A percentile compares a stretch with the other conserved stretches of the same genome.
These are phyloP conservation scores for Sprattus sprattus DNA, from an alignment of 2,113 vertebrate genomes.

Conservation along the genomic window DNA sequence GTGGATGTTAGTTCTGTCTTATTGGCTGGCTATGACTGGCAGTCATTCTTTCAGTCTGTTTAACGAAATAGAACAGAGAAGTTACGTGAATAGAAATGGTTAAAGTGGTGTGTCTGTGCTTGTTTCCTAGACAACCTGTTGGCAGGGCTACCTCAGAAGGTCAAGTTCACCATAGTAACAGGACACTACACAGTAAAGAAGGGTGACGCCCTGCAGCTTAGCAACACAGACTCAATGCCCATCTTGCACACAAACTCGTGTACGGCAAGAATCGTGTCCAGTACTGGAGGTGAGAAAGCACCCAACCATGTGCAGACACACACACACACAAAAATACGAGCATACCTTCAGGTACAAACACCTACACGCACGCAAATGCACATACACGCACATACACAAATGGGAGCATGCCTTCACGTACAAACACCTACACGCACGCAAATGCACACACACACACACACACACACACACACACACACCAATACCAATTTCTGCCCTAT, in stretches of 20 bases:
- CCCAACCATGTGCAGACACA: neutral
- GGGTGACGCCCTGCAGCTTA: slow-evolving; percentile 92
- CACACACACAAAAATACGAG: neutral
- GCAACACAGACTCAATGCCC: slow-evolving; percentile 86
- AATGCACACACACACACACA: neutral
- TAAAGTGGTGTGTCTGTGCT: neutral
- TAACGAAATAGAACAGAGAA: too few species aligned
- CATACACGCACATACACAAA: neutral
- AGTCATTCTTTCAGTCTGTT: neutral
- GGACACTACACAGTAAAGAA: slow-evolving; percentile 89
- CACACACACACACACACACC: neutral
- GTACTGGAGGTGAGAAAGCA: slow-evolving; percentile 70
- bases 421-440: too few species aligned
- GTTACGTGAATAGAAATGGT: neutral
- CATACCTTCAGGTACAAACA: neutral
- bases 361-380: neutral
- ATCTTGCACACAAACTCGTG: slow-evolving; percentile 76
- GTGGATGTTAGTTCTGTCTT: neutral
- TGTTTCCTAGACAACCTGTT: slow-evolving; percentile 82
- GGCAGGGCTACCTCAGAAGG: slow-evolving; percentile 92
- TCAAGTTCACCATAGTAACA: slow-evolving; percentile 90
- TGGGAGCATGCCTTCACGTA: too few species aligned
- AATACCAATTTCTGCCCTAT: neutral
- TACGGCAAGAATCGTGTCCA: slow-evolving; percentile 79
- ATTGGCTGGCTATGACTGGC: too few species aligned